phyloP scores from a whole-genome alignment of 2,797 vertebrate genomes.

The Valencia hispanica region DNA sequence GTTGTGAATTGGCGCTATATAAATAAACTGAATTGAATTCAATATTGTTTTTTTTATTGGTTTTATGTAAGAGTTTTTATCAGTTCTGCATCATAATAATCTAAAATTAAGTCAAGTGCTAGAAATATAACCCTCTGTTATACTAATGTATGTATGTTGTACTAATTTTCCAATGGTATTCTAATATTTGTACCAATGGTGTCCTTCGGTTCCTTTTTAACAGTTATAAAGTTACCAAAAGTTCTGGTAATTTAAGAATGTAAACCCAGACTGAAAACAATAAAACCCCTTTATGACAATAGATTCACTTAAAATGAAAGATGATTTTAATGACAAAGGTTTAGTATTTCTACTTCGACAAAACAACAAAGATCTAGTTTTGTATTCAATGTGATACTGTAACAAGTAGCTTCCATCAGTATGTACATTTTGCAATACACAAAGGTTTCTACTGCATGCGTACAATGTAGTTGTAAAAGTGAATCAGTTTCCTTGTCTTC shows the following conservation, averaged over 20 bases:
- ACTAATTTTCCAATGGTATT: too few relatives aligned
- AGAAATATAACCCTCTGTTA: background rate
- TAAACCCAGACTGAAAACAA: background rate
- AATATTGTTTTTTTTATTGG: background rate
- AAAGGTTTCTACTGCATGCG: background rate
- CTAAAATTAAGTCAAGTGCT: background rate
- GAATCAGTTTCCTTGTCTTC: background rate
- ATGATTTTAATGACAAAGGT: background rate
- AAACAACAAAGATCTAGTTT: background rate
- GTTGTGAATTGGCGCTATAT: too few relatives aligned
- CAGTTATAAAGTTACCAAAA: background rate
- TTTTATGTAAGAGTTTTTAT: background rate
- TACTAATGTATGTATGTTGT: too few relatives aligned
- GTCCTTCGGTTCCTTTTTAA: background rate
- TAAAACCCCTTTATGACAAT: background rate
- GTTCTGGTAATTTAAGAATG: background rate
- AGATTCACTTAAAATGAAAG: background rate
- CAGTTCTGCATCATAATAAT: background rate
- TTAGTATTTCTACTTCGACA: background rate
- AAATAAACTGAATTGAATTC: too few relatives aligned
- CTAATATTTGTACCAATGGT: background rate
- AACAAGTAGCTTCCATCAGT: constrained; percentile 23
- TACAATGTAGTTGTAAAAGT: constrained; percentile 6
- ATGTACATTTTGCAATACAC: constrained; percentile 31
- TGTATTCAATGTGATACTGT: constrained; percentile 28